Base-by-base conservation (phyloP, 2,888 invertebrate species). In the Hydriomena furcata region DNA sequence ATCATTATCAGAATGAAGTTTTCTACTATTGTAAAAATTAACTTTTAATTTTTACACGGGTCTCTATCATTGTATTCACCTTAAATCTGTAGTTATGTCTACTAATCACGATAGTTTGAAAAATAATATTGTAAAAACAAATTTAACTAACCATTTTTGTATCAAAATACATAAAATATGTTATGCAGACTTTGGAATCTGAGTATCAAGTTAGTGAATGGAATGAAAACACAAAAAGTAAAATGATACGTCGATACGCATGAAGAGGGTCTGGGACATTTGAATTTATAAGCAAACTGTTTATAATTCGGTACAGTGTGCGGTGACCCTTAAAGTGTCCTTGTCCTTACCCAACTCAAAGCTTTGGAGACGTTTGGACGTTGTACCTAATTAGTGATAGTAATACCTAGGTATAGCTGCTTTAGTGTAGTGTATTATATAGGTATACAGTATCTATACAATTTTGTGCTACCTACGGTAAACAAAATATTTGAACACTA, bases 291-390 rank as follows among this genome's bases (percentile, higher is more conserved):
- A 60, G 48, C 56, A 50, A 54, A 51, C 56, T 58, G 58, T 61
- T 58, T 58, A 60, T 58, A 58, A 58, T 57, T 58, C 52, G 52
- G 59, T 54, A 53, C 62, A 68, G 64, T 68, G 65, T 65, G 65
- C 68, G 65, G 67, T 68, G 68, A 67, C 67, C 68, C 69, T 64
- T 66, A 66, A 59, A 66, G 64, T 65, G 68, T 67, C 65, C 68
- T 64, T 72, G 71, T 70, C 74, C 68, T 49, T 65, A 78, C 77
- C 79, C 73, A 76, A 68, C 74, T 79, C 77, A 79, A 76, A 73
- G 65, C 61, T 49, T 58, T 65, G 44, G 55, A 55, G 73, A 75
- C 71, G 68, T 71, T 68, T 67, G 68, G 73, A 69, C 72, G 65
- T 60, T 66, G 65, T 71, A 72, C 69, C 74, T 76, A 76, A 75